phyloP scores from a whole-genome alignment of 2,888 invertebrate genomes.

The Ptilodon capucinus region DNA sequence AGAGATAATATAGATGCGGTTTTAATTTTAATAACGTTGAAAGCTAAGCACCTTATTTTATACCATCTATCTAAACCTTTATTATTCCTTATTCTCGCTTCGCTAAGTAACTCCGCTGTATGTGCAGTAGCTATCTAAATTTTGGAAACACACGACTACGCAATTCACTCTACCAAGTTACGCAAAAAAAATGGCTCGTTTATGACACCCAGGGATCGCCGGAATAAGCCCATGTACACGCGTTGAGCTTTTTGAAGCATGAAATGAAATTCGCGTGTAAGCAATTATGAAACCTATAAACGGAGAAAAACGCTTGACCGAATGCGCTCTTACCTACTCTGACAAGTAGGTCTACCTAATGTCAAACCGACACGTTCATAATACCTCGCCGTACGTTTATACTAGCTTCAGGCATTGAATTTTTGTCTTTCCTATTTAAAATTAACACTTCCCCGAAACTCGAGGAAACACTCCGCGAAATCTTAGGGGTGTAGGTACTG shows the following conservation, averaged over 20 bases:
- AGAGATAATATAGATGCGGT: too few species aligned
- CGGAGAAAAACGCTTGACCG: too few species aligned
- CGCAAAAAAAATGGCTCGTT: too few species aligned
- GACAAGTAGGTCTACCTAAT: background rate
- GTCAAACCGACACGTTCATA: constrained; percentile 1
- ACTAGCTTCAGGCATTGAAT: constrained; percentile 40
- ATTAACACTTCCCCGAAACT: constrained; percentile 64
- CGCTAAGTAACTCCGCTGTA: background rate
- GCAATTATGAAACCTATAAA: too few species aligned
- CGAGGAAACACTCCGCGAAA: constrained; percentile 43
- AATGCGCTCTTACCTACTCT: too few species aligned
- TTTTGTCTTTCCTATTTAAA: constrained; percentile 63
- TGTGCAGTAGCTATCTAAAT: background rate
- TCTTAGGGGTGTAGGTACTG: constrained; percentile 54
- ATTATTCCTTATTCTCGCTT: background rate
- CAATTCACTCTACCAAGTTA: background rate
- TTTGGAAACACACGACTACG: constrained; percentile 33
- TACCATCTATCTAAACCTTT: too few species aligned
- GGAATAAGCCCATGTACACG: too few species aligned
- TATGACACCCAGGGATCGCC: too few species aligned
- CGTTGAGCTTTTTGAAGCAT: too few species aligned
- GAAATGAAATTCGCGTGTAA: too few species aligned
- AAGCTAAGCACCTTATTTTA: too few species aligned
- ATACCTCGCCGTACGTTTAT: constrained; percentile 22
- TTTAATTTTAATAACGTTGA: too few species aligned